Conservation (phyloP, 1,140 invertebrate genomes). For the Drosophila nasuta region DNA sequence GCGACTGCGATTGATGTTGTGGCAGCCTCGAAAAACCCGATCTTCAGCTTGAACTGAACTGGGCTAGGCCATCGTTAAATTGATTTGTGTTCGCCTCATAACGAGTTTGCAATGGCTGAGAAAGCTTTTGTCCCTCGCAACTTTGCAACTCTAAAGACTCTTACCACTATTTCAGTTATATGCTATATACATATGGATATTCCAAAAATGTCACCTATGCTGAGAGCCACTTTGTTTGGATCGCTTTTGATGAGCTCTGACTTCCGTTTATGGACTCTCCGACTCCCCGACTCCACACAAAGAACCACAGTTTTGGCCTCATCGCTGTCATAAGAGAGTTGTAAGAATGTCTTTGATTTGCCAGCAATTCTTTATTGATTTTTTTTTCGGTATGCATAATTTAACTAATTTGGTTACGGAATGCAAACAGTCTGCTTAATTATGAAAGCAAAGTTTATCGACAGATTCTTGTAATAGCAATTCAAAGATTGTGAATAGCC, state of each 20-base stretch:
- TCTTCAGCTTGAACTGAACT: conserved; percentile 72
- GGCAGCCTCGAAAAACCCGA: conserved; percentile 16
- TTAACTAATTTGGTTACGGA: conserved; percentile 34
- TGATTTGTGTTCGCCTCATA: conserved; percentile 68
- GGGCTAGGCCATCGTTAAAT: conserved; percentile 81
- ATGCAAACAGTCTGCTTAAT: conserved; percentile 25
- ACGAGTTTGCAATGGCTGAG: conserved; percentile 74
- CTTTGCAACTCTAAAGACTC: conserved; percentile 44
- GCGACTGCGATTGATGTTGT: conserved; percentile 61
- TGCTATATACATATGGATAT: conserved; percentile 55
- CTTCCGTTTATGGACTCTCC: conserved; percentile 68
- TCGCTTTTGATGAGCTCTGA: conserved; percentile 45
- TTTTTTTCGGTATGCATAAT: conserved; percentile 25
- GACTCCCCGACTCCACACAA: not conserved
- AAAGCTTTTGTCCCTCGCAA: conserved; percentile 51
- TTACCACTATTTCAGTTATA: conserved; percentile 60
- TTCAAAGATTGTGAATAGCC: too few species aligned
- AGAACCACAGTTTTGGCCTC: conserved; percentile 39
- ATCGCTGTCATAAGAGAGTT: conserved; percentile 77
- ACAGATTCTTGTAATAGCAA: not conserved
- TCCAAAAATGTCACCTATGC: conserved; percentile 69
- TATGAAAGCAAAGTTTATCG: conserved; percentile 10
- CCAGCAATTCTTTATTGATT: not conserved
- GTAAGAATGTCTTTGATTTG: conserved; percentile 51
- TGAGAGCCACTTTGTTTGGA: conserved; percentile 46